Evolutionary conservation across 2,888 invertebrate species (phyloP), one percentile per base, ranked within the genome.

Genomic region (Thyatira batis): DNA sequence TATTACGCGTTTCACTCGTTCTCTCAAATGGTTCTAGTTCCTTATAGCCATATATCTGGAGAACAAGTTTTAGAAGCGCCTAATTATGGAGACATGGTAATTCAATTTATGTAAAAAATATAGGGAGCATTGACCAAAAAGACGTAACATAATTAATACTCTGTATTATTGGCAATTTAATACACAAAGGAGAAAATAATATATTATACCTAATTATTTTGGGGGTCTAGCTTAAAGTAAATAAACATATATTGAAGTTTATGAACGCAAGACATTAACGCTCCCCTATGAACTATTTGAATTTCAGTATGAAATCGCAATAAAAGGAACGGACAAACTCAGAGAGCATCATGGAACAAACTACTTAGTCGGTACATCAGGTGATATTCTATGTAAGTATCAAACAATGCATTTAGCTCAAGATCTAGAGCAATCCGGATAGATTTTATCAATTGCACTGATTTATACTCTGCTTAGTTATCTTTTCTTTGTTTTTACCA

Each of bases 1-100:
- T 94, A 93, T 66, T 75, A 93, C 6, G 89, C 93, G 0, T 88
- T 94, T 61, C 94, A 94, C 69, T 93, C 94, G 0, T 94, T 85
- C 71, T 90, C 93, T 0, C 94, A 94, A 61, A 74, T 92, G 63
- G 74, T 93, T 0, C 60, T 93, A 6, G 77, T 93, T 8, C 93
- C 93, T 0, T 92, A 87, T 69, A 93, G 93, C 45, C 84, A 92
- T 59, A 68, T 85, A 0, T 58, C 55, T 3, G 74, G 70, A 0
- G 54, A 61, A 17, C 59, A 69, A 23, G 76, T 76, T 0, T 54
- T 82, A 10, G 60, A 71, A 5, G 77, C 80, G 3, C 76, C 75
- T 1, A 89, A 92, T 63, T 92, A 86, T 61, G 80, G 74, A 28
- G 84, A 92, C 57, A 78, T 90, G 85, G 92, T 92, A 61, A 77